Conservation (phyloP, 2,888 invertebrate genomes). For the Tholera decimalis region DNA sequence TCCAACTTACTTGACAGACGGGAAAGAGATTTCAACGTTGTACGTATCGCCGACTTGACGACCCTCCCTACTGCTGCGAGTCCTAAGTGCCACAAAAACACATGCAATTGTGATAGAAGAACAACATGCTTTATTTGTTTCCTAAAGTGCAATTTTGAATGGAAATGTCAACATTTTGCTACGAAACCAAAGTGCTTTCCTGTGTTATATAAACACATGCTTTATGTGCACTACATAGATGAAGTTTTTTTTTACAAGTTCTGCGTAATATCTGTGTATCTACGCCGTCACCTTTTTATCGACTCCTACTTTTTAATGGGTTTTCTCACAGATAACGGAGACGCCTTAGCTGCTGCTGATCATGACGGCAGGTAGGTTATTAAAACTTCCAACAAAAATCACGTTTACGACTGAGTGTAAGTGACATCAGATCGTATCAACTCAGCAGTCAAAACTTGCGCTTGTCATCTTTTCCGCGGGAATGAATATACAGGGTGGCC, state of each 20-base stretch:
- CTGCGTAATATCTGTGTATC: conserved; percentile 50
- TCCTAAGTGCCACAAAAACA: conserved; percentile 92
- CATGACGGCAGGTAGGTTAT: neutral
- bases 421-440: no score
- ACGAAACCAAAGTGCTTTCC: conserved; percentile 50
- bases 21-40: conserved; percentile 97
- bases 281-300: conserved; percentile 72
- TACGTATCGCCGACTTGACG: conserved; percentile 97
- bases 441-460: no score
- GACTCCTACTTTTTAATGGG: conserved; percentile 33
- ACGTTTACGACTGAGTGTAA: no score
- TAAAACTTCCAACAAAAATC: neutral
- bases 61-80: conserved; percentile 94
- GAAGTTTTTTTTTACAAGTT: conserved; percentile 49
- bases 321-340: neutral
- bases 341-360: neutral
- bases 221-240: conserved; percentile 67
- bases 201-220: conserved; percentile 70
- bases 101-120: conserved; percentile 89
- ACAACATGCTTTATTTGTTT: conserved; percentile 77
- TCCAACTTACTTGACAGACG: conserved; percentile 96
- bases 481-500: no score
- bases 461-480: no score
- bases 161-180: conserved; percentile 46
- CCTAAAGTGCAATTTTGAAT: conserved; percentile 67